Evolutionary conservation across 1,140 invertebrate species (phyloP), one percentile per base, ranked within the genome.

Genomic region (Eciton burchellii): DNA sequence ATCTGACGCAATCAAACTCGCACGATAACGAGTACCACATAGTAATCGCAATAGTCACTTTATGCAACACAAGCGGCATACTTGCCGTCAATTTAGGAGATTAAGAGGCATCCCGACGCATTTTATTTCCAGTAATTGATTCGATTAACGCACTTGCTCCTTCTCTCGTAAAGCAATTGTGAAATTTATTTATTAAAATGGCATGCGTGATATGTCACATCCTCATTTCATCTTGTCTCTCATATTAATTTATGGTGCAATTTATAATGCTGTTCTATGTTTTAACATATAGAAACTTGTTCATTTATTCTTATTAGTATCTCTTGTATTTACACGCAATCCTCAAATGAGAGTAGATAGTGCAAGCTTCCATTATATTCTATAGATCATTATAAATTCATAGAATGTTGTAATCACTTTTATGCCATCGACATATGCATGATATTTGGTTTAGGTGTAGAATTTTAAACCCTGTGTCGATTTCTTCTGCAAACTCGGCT

Each of bases 401-500:
- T 74, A 66, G 35, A 77, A 1, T 19, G 11, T 52, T 73, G 26
- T 12, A 35, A 60, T 52, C 21, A 35, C 8, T 54, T 63, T 8
- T 63, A 49, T 5, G 6, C 14, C 59, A 47, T 76, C 24, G 45
- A 1, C 19, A 70, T n/a, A n/a, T 88, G 86, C 86, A 88, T 88
- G 86, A 60, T 21, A 29, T 86, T 81, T 62, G 81, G 52, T 12
- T 82, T 72, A 65, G 52, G 19, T 41, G 24, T 54, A 81, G 45
- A 70, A n/a, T 87, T 83, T 82, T 71, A 83, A 88, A 87, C 73
- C 81, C 86, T 89, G 88, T 90, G 82, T 91, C 90, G 84, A 91
- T 91, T 92, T 92, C 90, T 92, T 92, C 91, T 91, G 90, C 90
- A 90, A 90, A 89, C 91, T 92, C 90, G 83, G 85, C 84, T 82